phyloP scores from a whole-genome alignment of 2,113 vertebrate genomes.

The Zosterops hypoxanthus region DNA sequence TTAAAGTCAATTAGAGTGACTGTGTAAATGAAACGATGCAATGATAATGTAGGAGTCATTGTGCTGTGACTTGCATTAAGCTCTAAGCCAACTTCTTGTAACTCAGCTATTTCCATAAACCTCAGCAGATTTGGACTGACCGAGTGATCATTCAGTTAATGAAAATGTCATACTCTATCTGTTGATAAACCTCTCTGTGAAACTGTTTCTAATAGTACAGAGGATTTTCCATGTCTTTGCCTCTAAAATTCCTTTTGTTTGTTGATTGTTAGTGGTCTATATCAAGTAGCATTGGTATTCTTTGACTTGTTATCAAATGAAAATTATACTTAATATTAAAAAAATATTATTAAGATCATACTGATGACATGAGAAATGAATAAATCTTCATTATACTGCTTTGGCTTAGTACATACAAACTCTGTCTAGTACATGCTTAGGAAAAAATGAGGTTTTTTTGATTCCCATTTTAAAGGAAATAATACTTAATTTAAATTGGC shows the following conservation, averaged over 20 bases:
- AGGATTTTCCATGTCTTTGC: background rate
- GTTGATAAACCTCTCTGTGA: constrained; percentile 14
- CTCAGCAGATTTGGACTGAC: constrained; percentile 47
- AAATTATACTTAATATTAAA: background rate
- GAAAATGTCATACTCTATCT: constrained; percentile 31
- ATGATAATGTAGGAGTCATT: constrained; percentile 46
- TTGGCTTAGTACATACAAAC: background rate
- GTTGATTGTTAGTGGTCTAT: background rate
- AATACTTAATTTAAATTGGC: background rate
- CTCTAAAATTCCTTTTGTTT: background rate
- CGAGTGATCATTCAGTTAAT: constrained; percentile 31
- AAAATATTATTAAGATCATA: background rate
- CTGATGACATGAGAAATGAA: background rate
- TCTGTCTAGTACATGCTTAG: background rate
- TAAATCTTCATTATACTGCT: background rate
- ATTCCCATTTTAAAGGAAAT: background rate
- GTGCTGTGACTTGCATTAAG: constrained; percentile 41
- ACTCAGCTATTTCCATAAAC: constrained; percentile 5
- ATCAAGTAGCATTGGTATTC: background rate
- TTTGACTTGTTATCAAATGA: background rate
- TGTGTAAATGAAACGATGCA: constrained; percentile 54
- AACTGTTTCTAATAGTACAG: background rate
- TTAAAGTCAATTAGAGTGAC: constrained; percentile 54
- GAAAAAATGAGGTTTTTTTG: background rate
- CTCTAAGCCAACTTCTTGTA: constrained; percentile 16